Percentiles rank a stretch among this genome's conserved stretches.
phyloP scores from a whole-genome alignment of 2,888 invertebrate genomes.

The Eristalis intricaria region DNA sequence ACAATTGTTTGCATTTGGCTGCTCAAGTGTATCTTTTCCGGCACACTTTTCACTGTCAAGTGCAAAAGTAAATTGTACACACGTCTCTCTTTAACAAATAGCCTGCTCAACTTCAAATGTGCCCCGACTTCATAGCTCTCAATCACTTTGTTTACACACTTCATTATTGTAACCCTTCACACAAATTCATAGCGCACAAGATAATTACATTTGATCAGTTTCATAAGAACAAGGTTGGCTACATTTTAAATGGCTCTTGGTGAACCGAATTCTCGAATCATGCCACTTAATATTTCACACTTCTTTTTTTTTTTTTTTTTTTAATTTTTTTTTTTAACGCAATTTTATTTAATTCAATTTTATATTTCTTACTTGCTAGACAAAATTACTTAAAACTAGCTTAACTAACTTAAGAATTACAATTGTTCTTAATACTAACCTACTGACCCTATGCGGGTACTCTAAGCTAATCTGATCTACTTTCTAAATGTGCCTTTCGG shows the following conservation, averaged over 20 bases:
- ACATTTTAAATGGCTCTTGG: conserved; percentile 11
- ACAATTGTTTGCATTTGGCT: background rate
- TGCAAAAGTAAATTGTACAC: background rate
- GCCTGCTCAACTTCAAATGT: background rate
- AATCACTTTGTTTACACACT: background rate
- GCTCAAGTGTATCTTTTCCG: background rate
- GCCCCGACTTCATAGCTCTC: background rate
- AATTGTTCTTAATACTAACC: no score
- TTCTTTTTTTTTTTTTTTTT: background rate
- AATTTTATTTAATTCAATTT: no score
- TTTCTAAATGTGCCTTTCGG: no score
- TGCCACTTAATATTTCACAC: background rate
- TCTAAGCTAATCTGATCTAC: no score
- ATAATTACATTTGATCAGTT: conserved; percentile 11
- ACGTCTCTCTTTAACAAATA: background rate
- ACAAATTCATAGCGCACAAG: conserved; percentile 5
- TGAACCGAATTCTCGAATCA: conserved; percentile 2
- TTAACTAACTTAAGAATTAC: no score
- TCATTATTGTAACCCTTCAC: background rate
- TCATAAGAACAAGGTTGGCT: conserved; percentile 4
- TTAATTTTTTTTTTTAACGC: no score
- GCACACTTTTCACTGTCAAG: conserved; percentile 1
- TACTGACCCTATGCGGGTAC: no score
- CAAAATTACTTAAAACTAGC: no score
- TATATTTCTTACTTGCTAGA: no score